Evolutionary conservation across 2,113 vertebrate genomes (phyloP).

Genomic region (Petrocephalus zakoni): DNA sequence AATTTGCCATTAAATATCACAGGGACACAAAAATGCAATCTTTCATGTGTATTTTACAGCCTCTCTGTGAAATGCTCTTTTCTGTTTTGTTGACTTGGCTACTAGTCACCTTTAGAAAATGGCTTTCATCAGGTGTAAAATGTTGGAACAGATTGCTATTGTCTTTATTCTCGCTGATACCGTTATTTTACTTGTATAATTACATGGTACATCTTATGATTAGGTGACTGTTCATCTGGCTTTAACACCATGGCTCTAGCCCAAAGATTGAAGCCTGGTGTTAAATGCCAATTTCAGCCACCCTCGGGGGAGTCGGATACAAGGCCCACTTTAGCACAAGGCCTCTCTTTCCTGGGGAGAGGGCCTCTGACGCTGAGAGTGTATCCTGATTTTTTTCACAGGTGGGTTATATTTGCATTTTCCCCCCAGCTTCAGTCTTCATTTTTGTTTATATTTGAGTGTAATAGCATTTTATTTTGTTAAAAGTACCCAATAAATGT

Average conservation of each 20-base stretch:
- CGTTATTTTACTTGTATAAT: neutral
- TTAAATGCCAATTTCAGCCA: neutral
- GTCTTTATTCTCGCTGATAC: neutral
- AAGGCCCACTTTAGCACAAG: neutral
- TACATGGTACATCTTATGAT: neutral
- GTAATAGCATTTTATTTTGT: conserved; percentile 37
- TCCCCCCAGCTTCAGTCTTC: neutral
- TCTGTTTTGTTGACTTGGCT: neutral
- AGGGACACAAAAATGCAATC: neutral
- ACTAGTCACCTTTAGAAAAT: neutral
- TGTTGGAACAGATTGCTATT: neutral
- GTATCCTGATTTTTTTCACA: neutral
- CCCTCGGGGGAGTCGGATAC: neutral
- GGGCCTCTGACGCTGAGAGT: neutral
- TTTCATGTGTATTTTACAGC: neutral
- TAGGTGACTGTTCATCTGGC: conserved; percentile 1
- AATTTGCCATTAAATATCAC: neutral
- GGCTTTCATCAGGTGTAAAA: neutral
- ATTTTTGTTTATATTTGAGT: conserved; percentile 32
- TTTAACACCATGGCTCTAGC: neutral
- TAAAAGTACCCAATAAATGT: conserved; percentile 50
- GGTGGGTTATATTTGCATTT: neutral
- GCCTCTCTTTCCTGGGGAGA: neutral
- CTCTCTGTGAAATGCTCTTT: neutral
- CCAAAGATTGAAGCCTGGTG: neutral